Evolutionary conservation across 2,888 invertebrate genomes (phyloP), one percentile per base, ranked within the genome.

Genomic region (Elmis aenea): DNA sequence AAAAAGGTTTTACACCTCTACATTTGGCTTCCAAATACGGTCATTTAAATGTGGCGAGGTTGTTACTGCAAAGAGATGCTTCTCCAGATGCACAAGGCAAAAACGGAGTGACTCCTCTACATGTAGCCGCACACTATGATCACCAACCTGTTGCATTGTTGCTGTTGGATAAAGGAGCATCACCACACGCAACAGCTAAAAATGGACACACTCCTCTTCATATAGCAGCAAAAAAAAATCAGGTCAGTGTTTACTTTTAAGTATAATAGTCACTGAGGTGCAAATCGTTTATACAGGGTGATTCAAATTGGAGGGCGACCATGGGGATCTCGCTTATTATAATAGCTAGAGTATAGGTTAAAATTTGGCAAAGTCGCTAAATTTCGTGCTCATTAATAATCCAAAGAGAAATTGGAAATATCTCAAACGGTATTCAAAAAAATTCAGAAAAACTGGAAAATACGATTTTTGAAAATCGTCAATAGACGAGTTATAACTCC

Each of bases 151-250:
- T 96, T 15, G 94, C 93, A 2, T 74, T 91, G 48, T 71, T 95
- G 42, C 72, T 97, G 12, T 70, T 97, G 40, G 93, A 96, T 59
- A 89, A 87, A 71, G 91, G 92, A 50, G 96, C 96, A 10, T 90
- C 90, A 1, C 92, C 96, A 0, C 90, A 94, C 65, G 84, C 91
- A 37, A 77, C 86, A 50, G 95, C 97, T 27, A 95, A 95, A 76
- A 99, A 99, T 70, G 97, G 96, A 2, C 96, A 97, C 66, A 95
- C 94, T 1, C 93, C 97, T 9, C 76, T 99, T 39, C 97, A 99
- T 71, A 96, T 99, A 66, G 94, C 96, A 33, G 94, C 96, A 28
- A 87, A 94, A 58, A 95, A 97, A 73, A 96, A 97, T 74, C 93
- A 93, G 70, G 79, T 80, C 55, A 48, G 38, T 28, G 33, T 22